Evolutionary conservation across 2,888 invertebrate species (phyloP), one percentile per base, ranked within the genome.

Genomic region (Lasioglossum morio): DNA sequence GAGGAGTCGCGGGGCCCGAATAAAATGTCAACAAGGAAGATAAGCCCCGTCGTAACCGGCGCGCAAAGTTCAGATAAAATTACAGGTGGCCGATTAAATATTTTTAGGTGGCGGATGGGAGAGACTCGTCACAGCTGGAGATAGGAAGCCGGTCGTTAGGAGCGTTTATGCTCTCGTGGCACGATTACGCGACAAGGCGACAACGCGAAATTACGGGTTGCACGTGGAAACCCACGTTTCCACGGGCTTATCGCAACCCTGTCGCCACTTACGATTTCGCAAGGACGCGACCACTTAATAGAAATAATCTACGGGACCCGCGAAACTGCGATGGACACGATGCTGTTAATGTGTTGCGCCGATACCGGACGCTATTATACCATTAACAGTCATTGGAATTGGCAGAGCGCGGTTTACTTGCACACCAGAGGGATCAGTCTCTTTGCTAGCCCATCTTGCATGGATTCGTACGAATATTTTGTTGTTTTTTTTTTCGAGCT

Each of bases 101-200:
- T 79, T 79, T 86, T 72, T 63, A 82, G 63, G 40, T 48, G 27
- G 69, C 48, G 79, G 69, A 34, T 19, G 66, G 70, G 46, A 74
- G 79, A 34, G 37, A 14, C 86, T 90, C 85, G 88, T 89, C 79
- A 84, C 77, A 75, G 79, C 77, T 75, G 79, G 72, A 78, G 84
- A 86, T 85, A 85, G 86, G 84, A 87, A 84, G 90, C 81, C 77
- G 86, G 69, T 89, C 77, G 90, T 85, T 89, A 81, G 72, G 70
- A 72, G 80, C 81, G 85, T 81, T 89, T 89, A 89, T 82, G 77
- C 73, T 84, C 86, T 70, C 81, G 81, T 79, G 82, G 79, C 63
- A 83, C 86, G 81, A 88, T 88, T 82, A 79, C 84, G 77, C 72
- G 66, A 34, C 79, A 77, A 27, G 69, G 66, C 74, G 87, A 53